Evolutionary conservation across 2,797 vertebrate species (phyloP).

Genomic region (Macroramphosus scolopax): DNA sequence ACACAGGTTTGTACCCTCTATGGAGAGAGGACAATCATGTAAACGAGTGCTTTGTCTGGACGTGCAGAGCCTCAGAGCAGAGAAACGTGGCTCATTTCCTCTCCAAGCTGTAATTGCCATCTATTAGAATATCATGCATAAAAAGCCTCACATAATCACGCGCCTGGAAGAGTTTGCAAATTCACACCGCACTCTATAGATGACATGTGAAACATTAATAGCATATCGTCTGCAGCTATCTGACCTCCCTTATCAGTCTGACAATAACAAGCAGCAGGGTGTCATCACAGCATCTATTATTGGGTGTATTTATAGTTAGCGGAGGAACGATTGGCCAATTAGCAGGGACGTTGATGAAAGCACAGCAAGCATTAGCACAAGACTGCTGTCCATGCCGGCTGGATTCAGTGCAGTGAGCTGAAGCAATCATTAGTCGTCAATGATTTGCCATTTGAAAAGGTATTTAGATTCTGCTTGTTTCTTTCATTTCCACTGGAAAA

Average conservation of each 20-base stretch:
- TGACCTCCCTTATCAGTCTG: slow-evolving; percentile 7
- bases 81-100: slow-evolving; percentile 40
- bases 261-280: slow-evolving; percentile 16
- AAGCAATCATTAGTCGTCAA: too few species aligned
- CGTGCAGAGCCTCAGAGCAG: slow-evolving; percentile 34
- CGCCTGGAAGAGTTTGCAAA: slow-evolving; percentile 35
- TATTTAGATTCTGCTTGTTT: background rate
- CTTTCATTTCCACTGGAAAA: too few species aligned
- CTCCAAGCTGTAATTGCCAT: slow-evolving; percentile 40
- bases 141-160: slow-evolving; percentile 38
- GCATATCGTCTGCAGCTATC: slow-evolving; percentile 20
- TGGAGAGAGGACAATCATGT: slow-evolving; percentile 35
- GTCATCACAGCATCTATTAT: slow-evolving; percentile 8
- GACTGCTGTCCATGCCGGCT: background rate
- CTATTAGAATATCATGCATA: slow-evolving; percentile 26
- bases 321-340: slow-evolving; percentile 3
- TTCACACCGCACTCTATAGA: slow-evolving; percentile 23
- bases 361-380: background rate
- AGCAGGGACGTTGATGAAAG: slow-evolving; percentile 6
- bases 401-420: background rate
- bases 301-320: slow-evolving; percentile 15
- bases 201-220: slow-evolving; percentile 35
- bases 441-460: background rate
- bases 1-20: too few species aligned
- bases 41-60: slow-evolving; percentile 41